phyloP scores from a whole-genome alignment of 2,797 vertebrate species.

The Anguilla megastoma region DNA sequence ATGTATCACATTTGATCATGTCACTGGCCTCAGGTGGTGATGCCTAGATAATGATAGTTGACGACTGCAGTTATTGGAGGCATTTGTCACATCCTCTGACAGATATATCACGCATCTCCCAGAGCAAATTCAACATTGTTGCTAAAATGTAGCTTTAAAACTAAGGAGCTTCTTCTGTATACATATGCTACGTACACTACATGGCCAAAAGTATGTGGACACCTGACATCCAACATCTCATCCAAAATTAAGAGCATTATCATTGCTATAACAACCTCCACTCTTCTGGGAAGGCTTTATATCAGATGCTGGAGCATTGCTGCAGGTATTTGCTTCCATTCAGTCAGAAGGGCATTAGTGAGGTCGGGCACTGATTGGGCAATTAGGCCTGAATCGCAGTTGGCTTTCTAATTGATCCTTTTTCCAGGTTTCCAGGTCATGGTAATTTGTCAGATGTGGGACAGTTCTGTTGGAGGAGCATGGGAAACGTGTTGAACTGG shows the following conservation, averaged over 20 bases:
- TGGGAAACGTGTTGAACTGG: background rate
- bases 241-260: too few relatives aligned
- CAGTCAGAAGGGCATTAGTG: too few relatives aligned
- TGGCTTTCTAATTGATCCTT: too few relatives aligned
- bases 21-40: background rate
- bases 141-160: background rate
- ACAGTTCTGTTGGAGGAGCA: background rate
- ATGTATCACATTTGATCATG: background rate
- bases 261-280: too few relatives aligned
- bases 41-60: background rate
- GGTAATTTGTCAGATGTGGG: background rate
- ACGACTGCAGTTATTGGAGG: background rate
- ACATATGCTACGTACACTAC: background rate
- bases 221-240: too few relatives aligned
- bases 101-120: background rate
- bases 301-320: too few relatives aligned
- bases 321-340: too few relatives aligned
- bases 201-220: background rate
- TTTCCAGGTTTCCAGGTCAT: background rate
- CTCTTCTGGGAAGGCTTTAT: too few relatives aligned
- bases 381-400: too few relatives aligned
- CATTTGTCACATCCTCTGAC: background rate
- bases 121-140: background rate
- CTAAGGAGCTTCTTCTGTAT: background rate
- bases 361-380: too few relatives aligned